phyloP scores from a whole-genome alignment of 2,797 vertebrate genomes.

The Avahi laniger region DNA sequence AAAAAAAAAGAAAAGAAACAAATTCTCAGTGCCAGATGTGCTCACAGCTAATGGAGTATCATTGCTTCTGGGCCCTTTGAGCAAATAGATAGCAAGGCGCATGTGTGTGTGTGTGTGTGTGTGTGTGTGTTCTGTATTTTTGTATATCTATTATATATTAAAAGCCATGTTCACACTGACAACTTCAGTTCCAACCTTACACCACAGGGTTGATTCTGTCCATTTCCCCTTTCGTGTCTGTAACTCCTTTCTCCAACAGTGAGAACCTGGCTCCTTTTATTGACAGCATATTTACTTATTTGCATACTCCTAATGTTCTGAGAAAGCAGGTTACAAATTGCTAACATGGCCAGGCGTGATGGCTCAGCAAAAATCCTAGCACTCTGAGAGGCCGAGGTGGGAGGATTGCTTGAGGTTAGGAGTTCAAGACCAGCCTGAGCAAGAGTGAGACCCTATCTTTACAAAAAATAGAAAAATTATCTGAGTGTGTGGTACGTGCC shows the following conservation, averaged over 20 bases:
- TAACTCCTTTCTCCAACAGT: neutral
- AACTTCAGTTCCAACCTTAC: neutral
- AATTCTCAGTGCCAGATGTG: neutral
- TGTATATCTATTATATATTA: neutral
- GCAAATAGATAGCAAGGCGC: neutral
- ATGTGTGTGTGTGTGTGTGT: neutral
- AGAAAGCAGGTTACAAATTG: slow-evolving; percentile 7
- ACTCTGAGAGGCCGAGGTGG: too few relatives aligned
- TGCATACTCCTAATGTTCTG: neutral
- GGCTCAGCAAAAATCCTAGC: too few relatives aligned
- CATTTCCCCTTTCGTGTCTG: neutral
- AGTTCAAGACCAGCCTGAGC: too few relatives aligned
- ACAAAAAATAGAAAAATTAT: too few relatives aligned
- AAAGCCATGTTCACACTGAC: neutral
- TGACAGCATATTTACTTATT: neutral
- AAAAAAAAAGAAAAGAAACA: too few relatives aligned
- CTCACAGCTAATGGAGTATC: neutral
- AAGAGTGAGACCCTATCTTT: too few relatives aligned
- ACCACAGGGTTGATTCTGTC: neutral
- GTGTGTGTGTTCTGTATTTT: neutral
- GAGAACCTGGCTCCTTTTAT: neutral
- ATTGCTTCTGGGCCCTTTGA: neutral
- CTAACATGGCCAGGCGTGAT: neutral
- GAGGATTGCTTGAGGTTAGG: too few relatives aligned
- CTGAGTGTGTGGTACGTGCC: too few relatives aligned